Percentiles rank a stretch among this genome's conserved stretches.
phyloP scores from a whole-genome alignment of 1,140 invertebrate species.

The Helicoverpa armigera region DNA sequence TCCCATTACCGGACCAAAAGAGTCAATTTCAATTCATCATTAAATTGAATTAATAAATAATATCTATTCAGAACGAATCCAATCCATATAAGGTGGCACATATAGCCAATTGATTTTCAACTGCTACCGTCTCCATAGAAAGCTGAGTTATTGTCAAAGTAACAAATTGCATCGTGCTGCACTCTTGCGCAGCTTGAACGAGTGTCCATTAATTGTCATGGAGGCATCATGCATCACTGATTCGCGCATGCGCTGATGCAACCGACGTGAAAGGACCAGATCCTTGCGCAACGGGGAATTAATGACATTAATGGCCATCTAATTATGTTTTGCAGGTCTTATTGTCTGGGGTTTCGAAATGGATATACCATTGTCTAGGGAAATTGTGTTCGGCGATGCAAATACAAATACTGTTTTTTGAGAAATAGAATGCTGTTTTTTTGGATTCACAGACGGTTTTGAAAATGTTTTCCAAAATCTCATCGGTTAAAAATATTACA shows the following conservation, averaged over 20 bases:
- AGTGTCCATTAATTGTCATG: constrained; percentile 51
- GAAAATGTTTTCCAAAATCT: not conserved
- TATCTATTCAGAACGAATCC: constrained; percentile 30
- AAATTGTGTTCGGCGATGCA: constrained; percentile 4
- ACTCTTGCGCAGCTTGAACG: constrained; percentile 36
- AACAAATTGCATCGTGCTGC: constrained; percentile 45
- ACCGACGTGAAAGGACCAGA: constrained; percentile 61
- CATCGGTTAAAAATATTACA: no score
- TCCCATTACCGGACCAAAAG: constrained; percentile 16
- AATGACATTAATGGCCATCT: constrained; percentile 24
- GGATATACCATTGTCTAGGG: not conserved
- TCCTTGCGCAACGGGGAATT: constrained; percentile 52
- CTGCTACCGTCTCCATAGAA: constrained; percentile 47
- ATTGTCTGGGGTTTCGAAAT: constrained; percentile 9
- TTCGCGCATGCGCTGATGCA: constrained; percentile 54
- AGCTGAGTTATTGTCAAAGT: constrained; percentile 45
- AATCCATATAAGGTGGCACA: constrained; percentile 34
- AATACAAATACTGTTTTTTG: not conserved
- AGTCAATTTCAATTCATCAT: constrained; percentile 14
- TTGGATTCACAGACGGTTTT: not conserved
- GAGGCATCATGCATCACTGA: constrained; percentile 57
- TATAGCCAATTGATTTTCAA: constrained; percentile 40
- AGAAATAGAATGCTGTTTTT: not conserved
- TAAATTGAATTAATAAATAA: constrained; percentile 26
- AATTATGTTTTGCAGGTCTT: constrained; percentile 33